These are phyloP conservation scores for Hoplostethus mediterraneus DNA, from an alignment of 2,797 vertebrate species.

Conservation along the genomic window DNA sequence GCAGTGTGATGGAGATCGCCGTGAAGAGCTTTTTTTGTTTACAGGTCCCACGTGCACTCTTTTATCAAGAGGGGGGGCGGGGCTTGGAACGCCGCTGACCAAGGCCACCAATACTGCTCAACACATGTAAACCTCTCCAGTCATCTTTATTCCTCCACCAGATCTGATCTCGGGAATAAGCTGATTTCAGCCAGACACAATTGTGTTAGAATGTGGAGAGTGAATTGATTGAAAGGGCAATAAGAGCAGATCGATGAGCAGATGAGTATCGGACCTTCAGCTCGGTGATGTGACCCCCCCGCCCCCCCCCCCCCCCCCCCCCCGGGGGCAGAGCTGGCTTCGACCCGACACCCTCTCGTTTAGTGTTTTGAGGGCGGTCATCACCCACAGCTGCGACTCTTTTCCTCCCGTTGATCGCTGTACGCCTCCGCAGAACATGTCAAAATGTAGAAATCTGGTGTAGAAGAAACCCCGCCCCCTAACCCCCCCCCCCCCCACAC, in stretches of 20 bases:
- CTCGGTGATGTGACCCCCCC: slow-evolving; percentile 29
- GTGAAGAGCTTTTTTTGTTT: neutral
- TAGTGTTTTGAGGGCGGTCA: slow-evolving; percentile 19
- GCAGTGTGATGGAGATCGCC: neutral
- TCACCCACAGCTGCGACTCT: slow-evolving; percentile 44
- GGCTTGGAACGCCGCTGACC: neutral
- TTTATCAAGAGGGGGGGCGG: neutral
- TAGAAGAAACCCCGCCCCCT: slow-evolving; percentile 45
- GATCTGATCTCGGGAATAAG: slow-evolving; percentile 60
- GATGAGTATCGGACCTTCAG: slow-evolving; percentile 34
- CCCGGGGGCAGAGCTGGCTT: slow-evolving; percentile 44
- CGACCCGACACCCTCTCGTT: slow-evolving; percentile 34
- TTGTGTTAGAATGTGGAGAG: slow-evolving; percentile 44
- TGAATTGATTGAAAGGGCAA: slow-evolving; percentile 59
- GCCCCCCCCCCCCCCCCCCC: slow-evolving; percentile 47
- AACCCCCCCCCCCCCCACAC: slow-evolving; percentile 23
- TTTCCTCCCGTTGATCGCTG: slow-evolving; percentile 20
- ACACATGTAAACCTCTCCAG: slow-evolving; percentile 34
- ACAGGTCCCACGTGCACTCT: slow-evolving; percentile 10
- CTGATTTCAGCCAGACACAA: slow-evolving; percentile 53
- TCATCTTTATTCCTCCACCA: slow-evolving; percentile 32
- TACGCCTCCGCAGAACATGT: slow-evolving; percentile 36
- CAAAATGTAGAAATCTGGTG: slow-evolving; percentile 61
- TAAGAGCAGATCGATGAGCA: slow-evolving; percentile 58
- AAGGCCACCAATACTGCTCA: slow-evolving; percentile 17